phyloP scores from a whole-genome alignment of 2,797 vertebrate genomes.

The Garrulus glandarius region DNA sequence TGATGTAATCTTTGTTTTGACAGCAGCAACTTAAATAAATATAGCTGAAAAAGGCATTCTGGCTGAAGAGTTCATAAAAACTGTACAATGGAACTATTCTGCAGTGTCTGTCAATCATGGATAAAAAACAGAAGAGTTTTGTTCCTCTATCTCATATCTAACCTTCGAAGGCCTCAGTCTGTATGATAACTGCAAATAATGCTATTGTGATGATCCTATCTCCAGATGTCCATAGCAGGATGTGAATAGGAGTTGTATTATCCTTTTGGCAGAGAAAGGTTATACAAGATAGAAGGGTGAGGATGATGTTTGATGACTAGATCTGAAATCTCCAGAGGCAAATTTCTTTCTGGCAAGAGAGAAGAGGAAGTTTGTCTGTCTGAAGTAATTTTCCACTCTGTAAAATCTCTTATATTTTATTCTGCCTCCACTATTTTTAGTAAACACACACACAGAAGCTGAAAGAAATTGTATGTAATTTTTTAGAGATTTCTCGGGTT shows the following conservation, averaged over 20 bases:
- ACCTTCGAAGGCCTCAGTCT: background rate
- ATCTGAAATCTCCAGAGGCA: background rate
- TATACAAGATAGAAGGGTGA: background rate
- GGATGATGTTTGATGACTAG: background rate
- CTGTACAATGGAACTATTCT: background rate
- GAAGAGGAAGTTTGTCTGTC: background rate
- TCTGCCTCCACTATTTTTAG: background rate
- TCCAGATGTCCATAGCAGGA: background rate
- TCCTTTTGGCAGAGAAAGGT: background rate
- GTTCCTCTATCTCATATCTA: background rate
- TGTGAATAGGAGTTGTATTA: background rate
- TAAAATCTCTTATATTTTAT: background rate
- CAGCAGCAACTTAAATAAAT: background rate
- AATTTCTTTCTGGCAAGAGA: background rate
- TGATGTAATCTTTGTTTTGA: slow-evolving; percentile 30
- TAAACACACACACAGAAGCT: background rate
- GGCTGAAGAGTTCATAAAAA: background rate
- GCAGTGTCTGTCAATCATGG: background rate
- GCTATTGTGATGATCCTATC: background rate
- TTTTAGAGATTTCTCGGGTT: background rate
- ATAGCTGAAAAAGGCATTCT: background rate
- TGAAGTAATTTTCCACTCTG: background rate
- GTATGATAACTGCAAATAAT: background rate
- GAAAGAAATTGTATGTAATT: background rate
- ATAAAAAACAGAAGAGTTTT: background rate